Percentiles rank a stretch among this genome's conserved stretches.
These are phyloP conservation scores for Panthera leo DNA, from an alignment of 2,113 vertebrate species.

Conservation along the genomic window DNA sequence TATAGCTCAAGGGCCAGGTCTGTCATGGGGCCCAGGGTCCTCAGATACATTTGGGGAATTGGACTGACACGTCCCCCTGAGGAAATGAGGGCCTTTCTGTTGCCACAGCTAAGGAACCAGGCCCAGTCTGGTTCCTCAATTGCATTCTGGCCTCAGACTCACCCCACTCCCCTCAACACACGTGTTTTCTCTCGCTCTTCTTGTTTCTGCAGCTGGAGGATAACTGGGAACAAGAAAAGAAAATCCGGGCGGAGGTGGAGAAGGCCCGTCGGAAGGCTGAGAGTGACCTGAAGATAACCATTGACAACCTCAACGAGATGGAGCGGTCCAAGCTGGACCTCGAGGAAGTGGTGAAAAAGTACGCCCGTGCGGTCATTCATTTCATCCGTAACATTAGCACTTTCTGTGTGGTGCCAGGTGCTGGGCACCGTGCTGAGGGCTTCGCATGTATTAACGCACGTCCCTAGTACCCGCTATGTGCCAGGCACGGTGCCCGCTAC, in stretches of 20 bases:
- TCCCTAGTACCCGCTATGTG: neutral
- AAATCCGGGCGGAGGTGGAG: conserved; percentile 83
- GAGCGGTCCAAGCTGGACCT: conserved; percentile 83
- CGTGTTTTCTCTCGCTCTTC: neutral
- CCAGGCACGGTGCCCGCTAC: neutral
- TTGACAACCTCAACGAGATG: conserved; percentile 82
- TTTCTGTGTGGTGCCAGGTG: neutral
- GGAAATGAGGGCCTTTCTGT: neutral
- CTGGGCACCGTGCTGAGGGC: neutral
- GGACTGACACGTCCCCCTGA: neutral
- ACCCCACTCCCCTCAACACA: neutral
- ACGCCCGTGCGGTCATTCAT: neutral
- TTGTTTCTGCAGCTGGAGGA: conserved; percentile 78
- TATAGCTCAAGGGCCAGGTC: neutral
- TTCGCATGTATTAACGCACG: too few relatives aligned
- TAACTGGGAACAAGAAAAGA: conserved; percentile 86
- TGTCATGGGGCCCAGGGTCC: neutral
- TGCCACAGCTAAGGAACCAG: neutral
- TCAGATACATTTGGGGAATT: neutral
- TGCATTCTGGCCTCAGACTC: neutral
- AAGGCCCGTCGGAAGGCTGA: conserved; percentile 84
- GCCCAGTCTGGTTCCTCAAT: neutral
- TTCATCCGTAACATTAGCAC: neutral
- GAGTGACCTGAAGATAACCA: conserved; percentile 84
- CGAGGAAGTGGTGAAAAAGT: conserved; percentile 85